A percentile compares a stretch with the other conserved stretches of the same genome.
Conservation (phyloP, 1,140 invertebrate genomes). For the Drosophila guanche region DNA sequence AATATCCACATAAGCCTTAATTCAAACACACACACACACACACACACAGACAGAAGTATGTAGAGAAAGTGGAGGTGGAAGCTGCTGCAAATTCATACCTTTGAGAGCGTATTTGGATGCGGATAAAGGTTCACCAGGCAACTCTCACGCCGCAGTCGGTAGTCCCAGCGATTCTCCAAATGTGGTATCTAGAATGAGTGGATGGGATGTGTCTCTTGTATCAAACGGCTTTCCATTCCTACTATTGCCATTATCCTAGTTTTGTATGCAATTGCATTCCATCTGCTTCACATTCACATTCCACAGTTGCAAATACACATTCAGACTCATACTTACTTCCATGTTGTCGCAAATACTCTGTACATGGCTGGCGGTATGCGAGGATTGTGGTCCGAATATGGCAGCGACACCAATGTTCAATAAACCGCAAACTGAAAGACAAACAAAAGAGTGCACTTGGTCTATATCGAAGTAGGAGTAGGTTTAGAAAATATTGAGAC, state of each 20-base stretch:
- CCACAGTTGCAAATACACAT: too few species aligned
- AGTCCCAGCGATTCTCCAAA: constrained; percentile 97
- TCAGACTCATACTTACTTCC: constrained; percentile 85
- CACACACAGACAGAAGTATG: constrained; percentile 24
- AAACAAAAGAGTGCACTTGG: constrained; percentile 25
- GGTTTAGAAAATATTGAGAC: too few species aligned
- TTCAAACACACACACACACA: constrained; percentile 29
- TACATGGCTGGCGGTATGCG: constrained; percentile 94
- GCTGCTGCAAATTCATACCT: constrained; percentile 86
- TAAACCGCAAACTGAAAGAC: constrained; percentile 92
- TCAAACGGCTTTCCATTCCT: constrained; percentile 19
- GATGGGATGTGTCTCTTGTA: constrained; percentile 5
- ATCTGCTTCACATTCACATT: too few species aligned
- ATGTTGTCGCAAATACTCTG: constrained; percentile 98
- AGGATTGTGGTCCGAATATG: constrained; percentile 96
- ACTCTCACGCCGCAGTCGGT: constrained; percentile 92
- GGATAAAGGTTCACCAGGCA: constrained; percentile 97
- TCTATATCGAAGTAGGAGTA: too few species aligned
- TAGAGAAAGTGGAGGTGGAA: not conserved
- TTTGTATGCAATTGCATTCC: constrained; percentile 1
- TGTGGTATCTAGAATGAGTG: constrained; percentile 89
- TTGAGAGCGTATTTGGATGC: constrained; percentile 93
- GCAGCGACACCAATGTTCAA: constrained; percentile 94
- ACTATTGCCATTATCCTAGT: not conserved
- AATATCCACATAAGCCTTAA: constrained; percentile 94